Base-by-base conservation (phyloP, 1,140 invertebrate genomes). In the Carposina sasakii region DNA sequence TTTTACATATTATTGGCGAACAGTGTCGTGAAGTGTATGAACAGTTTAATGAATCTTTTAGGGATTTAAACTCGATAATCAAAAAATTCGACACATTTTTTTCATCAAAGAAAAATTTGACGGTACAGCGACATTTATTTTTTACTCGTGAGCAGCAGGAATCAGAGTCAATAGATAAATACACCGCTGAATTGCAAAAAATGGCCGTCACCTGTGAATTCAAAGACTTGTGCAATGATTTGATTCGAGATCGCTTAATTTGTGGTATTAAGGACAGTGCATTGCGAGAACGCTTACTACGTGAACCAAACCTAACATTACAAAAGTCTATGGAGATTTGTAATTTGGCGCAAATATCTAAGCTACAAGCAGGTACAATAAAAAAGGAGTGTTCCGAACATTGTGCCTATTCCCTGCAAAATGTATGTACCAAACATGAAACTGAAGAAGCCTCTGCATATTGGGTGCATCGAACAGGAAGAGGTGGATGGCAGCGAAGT, bases 71-170 rank as follows among this genome's bases (percentile, higher is more conserved):
- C 0, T 28, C 1, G 9, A 13, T 58, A 36, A 12, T 58, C 15
- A 15, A 12, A 22, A 52, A 53, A 48, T 53, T 60, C n/a, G 52
- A 60, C 21, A 20, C 3, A 0, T 60, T 51, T 54, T 54, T 62
- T 47, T 16, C 51, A n/a, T 13, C 13, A 13, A 36, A 2, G 2
- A 36, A 10, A 2, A 36, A 36, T 36, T n/a, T 3, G 16, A 36
- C 33, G 16, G 33, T 36, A 2, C 13, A 36, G n/a, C 12, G 33
- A 15, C 6, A 34, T 8, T 5, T 16, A 16, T 10, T 36, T 36
- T 36, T 36, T 36, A 16, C 33, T 16, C n/a, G 42, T 31, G 15
- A 19, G 3, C 42, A 44, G 13, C 16, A 19, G 19, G 42, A 31
- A 31, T 16, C 15, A 12, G 42, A 44, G 33, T 31, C 15, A 31